Evolutionary conservation across 2,888 invertebrate genomes (phyloP).

Genomic region (Lasioglossum vierecki): DNA sequence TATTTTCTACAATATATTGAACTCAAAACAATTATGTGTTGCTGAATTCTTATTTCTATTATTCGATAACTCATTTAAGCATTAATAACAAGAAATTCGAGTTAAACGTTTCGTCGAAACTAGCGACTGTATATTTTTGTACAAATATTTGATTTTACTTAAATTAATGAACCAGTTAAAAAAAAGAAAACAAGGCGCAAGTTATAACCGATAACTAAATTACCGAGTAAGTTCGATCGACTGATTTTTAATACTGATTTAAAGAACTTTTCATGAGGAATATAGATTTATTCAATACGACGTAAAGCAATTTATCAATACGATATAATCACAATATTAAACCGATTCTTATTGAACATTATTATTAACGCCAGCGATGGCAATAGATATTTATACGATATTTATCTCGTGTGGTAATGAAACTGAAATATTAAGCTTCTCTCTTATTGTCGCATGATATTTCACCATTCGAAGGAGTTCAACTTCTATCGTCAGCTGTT

Average conservation of each 20-base stretch:
- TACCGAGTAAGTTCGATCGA: slow-evolving; percentile 19
- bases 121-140: slow-evolving; percentile 34
- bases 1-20: slow-evolving; percentile 44
- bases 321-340: slow-evolving; percentile 53
- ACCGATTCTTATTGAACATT: slow-evolving; percentile 56
- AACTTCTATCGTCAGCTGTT: slow-evolving; percentile 32
- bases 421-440: slow-evolving; percentile 42
- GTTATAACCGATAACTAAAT: slow-evolving; percentile 4
- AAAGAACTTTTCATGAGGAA: slow-evolving; percentile 26
- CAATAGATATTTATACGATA: slow-evolving; percentile 70
- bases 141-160: slow-evolving; percentile 39
- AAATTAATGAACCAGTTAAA: slow-evolving; percentile 11
- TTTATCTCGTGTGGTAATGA: slow-evolving; percentile 53
- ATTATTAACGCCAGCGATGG: slow-evolving; percentile 56
- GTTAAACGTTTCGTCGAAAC: not conserved
- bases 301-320: slow-evolving; percentile 28
- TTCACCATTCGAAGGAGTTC: slow-evolving; percentile 8
- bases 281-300: slow-evolving; percentile 18
- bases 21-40: slow-evolving; percentile 27
- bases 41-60: slow-evolving; percentile 27
- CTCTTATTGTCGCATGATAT: slow-evolving; percentile 31
- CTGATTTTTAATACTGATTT: slow-evolving; percentile 32
- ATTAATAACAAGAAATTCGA: slow-evolving; percentile 40
- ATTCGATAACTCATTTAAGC: slow-evolving; percentile 24
- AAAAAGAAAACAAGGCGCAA: not conserved